Conservation (phyloP, 2,797 vertebrate genomes). For the Ciconia nigra region DNA sequence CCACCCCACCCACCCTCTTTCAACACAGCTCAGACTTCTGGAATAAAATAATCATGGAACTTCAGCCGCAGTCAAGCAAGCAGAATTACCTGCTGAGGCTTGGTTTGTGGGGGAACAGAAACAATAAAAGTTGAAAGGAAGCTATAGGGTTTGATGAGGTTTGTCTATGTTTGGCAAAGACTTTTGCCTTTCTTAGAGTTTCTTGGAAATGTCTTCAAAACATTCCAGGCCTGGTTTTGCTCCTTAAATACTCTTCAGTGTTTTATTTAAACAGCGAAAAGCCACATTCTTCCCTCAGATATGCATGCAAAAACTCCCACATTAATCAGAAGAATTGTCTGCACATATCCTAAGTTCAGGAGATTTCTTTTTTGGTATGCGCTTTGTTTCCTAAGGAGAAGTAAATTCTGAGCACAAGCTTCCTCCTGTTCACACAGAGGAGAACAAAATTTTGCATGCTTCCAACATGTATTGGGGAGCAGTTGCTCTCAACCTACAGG, state of each 20-base stretch:
- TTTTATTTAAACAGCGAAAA: conserved; percentile 43
- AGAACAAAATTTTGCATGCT: not conserved
- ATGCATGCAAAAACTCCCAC: conserved; percentile 7
- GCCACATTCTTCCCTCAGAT: conserved; percentile 50
- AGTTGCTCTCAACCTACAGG: not conserved
- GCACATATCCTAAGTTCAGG: not conserved
- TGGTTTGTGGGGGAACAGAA: conserved; percentile 6
- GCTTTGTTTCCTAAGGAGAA: not conserved
- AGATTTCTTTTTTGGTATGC: not conserved
- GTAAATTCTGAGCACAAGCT: not conserved
- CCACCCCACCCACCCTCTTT: not conserved
- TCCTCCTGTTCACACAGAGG: not conserved
- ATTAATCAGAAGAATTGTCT: conserved; percentile 28
- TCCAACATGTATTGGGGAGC: not conserved
- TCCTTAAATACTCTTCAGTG: conserved; percentile 23
- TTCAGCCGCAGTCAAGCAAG: not conserved
- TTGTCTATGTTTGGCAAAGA: conserved; percentile 40
- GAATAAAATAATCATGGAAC: not conserved
- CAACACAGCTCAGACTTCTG: not conserved
- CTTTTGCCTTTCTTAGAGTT: conserved; percentile 31
- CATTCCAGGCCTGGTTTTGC: conserved; percentile 45
- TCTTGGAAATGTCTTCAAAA: conserved; percentile 58
- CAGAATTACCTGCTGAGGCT: conserved; percentile 49
- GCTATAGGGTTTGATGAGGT: conserved; percentile 44
- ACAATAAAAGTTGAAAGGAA: conserved; percentile 42